Evolutionary conservation across 2,113 vertebrate species (phyloP).

Genomic region (Polyodon spathula): DNA sequence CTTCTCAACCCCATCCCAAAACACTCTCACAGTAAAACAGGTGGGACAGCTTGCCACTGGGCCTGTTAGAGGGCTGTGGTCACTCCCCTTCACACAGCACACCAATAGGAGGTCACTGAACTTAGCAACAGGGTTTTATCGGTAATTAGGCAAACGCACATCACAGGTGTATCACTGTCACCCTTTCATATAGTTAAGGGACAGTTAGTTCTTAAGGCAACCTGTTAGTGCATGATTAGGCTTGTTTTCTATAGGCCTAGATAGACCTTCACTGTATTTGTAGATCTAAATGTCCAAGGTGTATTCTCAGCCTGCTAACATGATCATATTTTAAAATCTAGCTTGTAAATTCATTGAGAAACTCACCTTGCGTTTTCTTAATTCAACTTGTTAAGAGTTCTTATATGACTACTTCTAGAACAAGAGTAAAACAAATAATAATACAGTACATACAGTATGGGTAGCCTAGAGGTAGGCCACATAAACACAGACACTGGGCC

Average conservation of each 20-base stretch:
- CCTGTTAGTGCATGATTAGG: constrained; percentile 22
- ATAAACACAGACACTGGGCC: no score
- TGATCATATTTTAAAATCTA: no score
- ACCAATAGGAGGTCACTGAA: constrained; percentile 20
- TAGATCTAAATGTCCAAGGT: no score
- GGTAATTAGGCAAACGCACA: constrained; percentile 26
- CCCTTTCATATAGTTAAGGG: constrained; percentile 38
- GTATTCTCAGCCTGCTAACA: no score
- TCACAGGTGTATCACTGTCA: constrained; percentile 27
- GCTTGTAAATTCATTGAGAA: no score
- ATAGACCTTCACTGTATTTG: not conserved
- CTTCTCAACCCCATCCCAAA: not conserved
- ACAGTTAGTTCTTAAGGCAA: constrained; percentile 28
- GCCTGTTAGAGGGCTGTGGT: not conserved
- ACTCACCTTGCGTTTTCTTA: no score
- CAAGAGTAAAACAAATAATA: no score
- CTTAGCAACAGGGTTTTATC: constrained; percentile 29
- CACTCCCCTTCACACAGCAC: constrained; percentile 7
- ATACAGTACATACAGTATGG: no score
- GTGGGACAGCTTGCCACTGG: not conserved
- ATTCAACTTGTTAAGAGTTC: no score
- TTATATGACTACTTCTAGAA: no score
- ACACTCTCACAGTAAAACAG: not conserved
- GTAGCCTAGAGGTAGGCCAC: no score
- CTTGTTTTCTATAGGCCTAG: constrained; percentile 29